Conservation (phyloP, 2,113 vertebrate species). For the Dinomys branickii region DNA sequence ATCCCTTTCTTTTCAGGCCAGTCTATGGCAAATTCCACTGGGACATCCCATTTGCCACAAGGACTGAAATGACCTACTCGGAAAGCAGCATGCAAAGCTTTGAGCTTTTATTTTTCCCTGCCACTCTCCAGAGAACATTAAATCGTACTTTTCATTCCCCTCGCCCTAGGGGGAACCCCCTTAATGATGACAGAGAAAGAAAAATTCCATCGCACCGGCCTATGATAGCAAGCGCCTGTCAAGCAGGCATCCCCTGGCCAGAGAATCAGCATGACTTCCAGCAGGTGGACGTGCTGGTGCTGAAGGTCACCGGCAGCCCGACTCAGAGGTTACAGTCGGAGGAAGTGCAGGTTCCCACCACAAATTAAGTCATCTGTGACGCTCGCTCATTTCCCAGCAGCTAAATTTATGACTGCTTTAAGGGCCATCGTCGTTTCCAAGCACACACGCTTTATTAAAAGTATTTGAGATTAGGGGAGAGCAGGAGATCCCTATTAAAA, state of each 20-base stretch:
- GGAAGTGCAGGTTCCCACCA: constrained; percentile 85
- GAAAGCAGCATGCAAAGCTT: constrained; percentile 91
- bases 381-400: constrained; percentile 78
- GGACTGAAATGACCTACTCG: constrained; percentile 91
- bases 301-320: constrained; percentile 90
- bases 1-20: constrained; percentile 95
- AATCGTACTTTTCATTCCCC: constrained; percentile 93
- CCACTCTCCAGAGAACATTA: constrained; percentile 94
- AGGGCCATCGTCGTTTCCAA: constrained; percentile 41
- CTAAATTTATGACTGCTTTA: constrained; percentile 79
- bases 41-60: constrained; percentile 93
- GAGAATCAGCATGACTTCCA: constrained; percentile 94
- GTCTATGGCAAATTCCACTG: constrained; percentile 94
- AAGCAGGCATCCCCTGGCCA: constrained; percentile 86
- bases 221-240: constrained; percentile 91
- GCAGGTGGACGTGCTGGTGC: constrained; percentile 89
- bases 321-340: constrained; percentile 79
- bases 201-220: constrained; percentile 92
- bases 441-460: constrained; percentile 60
- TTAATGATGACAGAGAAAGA: constrained; percentile 94
- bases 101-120: constrained; percentile 87
- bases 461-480: not conserved
- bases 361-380: constrained; percentile 92
- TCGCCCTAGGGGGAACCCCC: constrained; percentile 91
- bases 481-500: not conserved